Conservation (phyloP, 2,797 vertebrate genomes). For the Mareca penelope region DNA sequence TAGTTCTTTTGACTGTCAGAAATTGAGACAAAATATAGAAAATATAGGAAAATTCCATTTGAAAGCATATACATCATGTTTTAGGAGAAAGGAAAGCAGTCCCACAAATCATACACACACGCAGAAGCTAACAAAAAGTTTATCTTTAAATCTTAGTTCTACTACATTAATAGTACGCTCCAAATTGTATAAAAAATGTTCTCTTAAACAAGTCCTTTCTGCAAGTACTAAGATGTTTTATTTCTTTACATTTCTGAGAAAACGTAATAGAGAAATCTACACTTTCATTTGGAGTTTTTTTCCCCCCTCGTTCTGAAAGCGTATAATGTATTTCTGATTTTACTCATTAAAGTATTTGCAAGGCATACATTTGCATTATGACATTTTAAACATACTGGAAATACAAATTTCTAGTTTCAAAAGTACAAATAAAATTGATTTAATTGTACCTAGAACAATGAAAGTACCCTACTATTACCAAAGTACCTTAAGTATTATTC, state of each 20-base stretch:
- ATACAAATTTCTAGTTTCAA: background rate
- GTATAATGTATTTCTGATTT: background rate
- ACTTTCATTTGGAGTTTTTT: background rate
- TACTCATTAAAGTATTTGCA: background rate
- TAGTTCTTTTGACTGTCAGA: background rate
- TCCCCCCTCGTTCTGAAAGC: background rate
- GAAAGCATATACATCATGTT: background rate
- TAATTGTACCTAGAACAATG: background rate
- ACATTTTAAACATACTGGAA: background rate
- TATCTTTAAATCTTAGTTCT: background rate
- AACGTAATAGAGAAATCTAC: background rate
- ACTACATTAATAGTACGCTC: background rate
- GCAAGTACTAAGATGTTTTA: background rate
- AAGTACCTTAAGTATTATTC: background rate
- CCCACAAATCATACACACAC: background rate
- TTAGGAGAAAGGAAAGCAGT: background rate
- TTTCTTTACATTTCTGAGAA: background rate
- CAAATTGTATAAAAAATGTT: background rate
- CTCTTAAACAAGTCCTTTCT: background rate
- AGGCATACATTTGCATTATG: background rate
- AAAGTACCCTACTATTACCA: background rate
- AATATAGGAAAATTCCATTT: background rate
- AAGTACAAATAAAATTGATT: background rate
- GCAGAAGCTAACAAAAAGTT: background rate
- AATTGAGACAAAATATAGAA: background rate